Evolutionary conservation across 2,113 vertebrate species (phyloP).

Genomic region (Castor canadensis): DNA sequence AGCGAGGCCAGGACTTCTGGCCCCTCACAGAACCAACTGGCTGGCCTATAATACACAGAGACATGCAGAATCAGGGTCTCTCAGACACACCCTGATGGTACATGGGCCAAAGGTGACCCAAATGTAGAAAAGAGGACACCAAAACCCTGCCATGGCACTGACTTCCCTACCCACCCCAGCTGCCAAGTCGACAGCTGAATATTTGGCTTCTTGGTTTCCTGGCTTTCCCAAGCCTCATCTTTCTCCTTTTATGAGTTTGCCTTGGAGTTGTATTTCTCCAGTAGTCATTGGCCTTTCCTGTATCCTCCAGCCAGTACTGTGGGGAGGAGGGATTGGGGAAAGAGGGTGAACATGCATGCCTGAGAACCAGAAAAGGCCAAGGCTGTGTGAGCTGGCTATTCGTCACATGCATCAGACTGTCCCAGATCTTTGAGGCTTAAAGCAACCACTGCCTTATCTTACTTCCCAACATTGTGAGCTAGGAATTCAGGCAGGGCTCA

Average conservation of each 20-base stretch:
- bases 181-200: not conserved
- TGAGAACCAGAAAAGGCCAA: not conserved
- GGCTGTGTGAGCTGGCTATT: not conserved
- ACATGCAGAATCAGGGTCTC: not conserved
- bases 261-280: not conserved
- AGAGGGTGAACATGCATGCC: accelerated
- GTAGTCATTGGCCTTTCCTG: not conserved
- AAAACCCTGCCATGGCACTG: not conserved
- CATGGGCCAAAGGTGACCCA: not conserved
- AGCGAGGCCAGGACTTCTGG: not conserved
- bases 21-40: not conserved
- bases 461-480: not conserved
- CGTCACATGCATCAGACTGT: not conserved
- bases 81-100: not conserved
- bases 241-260: not conserved
- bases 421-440: not conserved
- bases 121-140: not conserved
- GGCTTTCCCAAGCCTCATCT: not conserved
- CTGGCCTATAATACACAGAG: not conserved
- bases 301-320: not conserved
- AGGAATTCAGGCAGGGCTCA: not conserved
- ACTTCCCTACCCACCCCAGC: not conserved
- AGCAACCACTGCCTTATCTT: not conserved
- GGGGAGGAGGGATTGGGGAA: accelerated
- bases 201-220: not conserved